Evolutionary conservation across 2,113 vertebrate genomes (phyloP).

Genomic region (Callionymus lyra): DNA sequence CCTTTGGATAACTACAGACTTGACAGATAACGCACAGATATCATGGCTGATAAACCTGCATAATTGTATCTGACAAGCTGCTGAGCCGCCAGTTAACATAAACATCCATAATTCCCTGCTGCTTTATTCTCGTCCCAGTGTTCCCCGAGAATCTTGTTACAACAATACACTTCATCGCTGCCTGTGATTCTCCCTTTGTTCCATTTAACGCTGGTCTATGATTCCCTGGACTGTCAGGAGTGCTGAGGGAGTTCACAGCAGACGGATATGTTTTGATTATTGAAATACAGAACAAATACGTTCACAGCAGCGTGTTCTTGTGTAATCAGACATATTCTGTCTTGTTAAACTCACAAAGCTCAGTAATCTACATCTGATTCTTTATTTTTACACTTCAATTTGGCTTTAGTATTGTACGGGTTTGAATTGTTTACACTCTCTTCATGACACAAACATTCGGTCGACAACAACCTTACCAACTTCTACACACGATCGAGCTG

Average conservation of each 20-base stretch:
- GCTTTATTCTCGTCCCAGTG: not conserved
- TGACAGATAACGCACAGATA: no score
- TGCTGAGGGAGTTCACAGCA: slow-evolving; percentile 1
- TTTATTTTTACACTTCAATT: no score
- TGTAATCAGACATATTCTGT: no score
- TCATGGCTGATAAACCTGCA: not conserved
- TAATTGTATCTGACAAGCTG: not conserved
- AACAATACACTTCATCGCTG: not conserved
- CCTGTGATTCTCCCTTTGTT: slow-evolving; percentile 1
- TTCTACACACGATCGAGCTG: no score
- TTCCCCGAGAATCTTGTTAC: not conserved
- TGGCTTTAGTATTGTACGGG: no score
- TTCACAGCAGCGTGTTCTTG: no score
- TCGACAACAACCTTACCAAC: no score
- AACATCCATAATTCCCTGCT: not conserved
- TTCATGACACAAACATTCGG: no score
- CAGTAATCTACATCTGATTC: no score
- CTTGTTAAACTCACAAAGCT: no score
- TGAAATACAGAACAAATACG: not conserved
- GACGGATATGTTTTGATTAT: not conserved
- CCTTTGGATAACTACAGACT: no score
- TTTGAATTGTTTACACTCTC: no score
- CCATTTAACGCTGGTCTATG: not conserved
- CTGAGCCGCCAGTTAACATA: slow-evolving; percentile 1
- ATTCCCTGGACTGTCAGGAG: not conserved